A percentile compares a stretch with the other conserved stretches of the same genome.
These are phyloP conservation scores for Frankliniella fusca DNA, from an alignment of 2,888 invertebrate genomes.

Conservation along the genomic window DNA sequence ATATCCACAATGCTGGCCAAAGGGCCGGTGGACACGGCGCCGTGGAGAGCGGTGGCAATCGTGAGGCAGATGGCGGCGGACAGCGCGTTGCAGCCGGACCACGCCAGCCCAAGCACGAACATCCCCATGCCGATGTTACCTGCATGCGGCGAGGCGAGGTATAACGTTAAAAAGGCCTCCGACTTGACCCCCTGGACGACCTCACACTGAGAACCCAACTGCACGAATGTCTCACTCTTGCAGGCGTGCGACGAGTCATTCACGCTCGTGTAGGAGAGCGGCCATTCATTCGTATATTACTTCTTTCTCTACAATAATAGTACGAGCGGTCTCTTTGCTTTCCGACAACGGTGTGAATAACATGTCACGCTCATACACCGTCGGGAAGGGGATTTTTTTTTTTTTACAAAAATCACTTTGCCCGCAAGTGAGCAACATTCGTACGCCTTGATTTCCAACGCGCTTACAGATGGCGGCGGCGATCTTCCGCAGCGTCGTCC, in stretches of 20 bases:
- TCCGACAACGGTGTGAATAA: background rate
- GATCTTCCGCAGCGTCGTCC: constrained; percentile 61
- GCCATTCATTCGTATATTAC: too few relatives aligned
- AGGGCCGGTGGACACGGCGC: constrained; percentile 63
- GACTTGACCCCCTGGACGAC: background rate
- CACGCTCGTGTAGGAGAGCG: too few relatives aligned
- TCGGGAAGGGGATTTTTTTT: too few relatives aligned
- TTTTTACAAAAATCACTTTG: background rate
- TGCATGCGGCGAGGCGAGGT: constrained; percentile 39
- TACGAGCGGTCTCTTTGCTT: too few relatives aligned
- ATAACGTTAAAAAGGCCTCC: background rate
- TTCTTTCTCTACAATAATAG: too few relatives aligned
- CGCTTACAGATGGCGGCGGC: constrained; percentile 57
- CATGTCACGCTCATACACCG: background rate
- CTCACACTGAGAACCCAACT: too few relatives aligned
- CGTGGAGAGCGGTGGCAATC: constrained; percentile 60
- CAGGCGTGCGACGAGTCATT: too few relatives aligned
- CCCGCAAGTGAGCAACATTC: background rate
- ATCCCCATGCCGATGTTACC: constrained; percentile 59
- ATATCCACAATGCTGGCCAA: constrained; percentile 64
- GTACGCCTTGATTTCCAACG: background rate
- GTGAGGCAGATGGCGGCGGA: constrained; percentile 59
- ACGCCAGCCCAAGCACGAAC: constrained; percentile 58
- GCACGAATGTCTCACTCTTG: too few relatives aligned
- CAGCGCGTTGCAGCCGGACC: constrained; percentile 58